Conservation (phyloP, 2,888 invertebrate genomes). For the Teinopalpus imperialis region DNA sequence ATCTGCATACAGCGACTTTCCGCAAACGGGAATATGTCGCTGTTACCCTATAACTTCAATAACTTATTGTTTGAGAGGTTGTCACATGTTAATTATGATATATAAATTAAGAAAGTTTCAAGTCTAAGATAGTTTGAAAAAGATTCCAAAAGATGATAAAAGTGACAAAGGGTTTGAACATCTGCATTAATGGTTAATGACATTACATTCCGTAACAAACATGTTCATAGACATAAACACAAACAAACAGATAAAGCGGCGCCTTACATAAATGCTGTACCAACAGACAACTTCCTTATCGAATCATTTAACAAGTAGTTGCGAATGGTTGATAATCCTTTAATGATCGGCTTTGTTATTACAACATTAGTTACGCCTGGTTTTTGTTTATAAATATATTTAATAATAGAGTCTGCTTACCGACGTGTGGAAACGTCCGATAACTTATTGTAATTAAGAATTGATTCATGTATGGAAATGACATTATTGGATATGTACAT, state of each 20-base stretch:
- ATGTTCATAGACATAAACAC: slow-evolving; percentile 26
- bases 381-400: slow-evolving; percentile 41
- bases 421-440: slow-evolving; percentile 48
- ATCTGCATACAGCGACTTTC: too few relatives aligned
- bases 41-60: too few relatives aligned
- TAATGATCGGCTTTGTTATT: slow-evolving; percentile 35
- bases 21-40: too few relatives aligned
- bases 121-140: too few relatives aligned
- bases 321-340: slow-evolving; percentile 31
- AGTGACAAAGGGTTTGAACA: too few relatives aligned
- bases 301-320: slow-evolving; percentile 30
- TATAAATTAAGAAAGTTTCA: too few relatives aligned
- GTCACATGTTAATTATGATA: too few relatives aligned
- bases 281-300: slow-evolving; percentile 41
- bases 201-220: neutral
- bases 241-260: slow-evolving; percentile 34
- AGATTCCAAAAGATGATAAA: too few relatives aligned
- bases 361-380: slow-evolving; percentile 34
- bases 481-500: neutral
- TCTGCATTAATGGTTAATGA: neutral
- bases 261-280: slow-evolving; percentile 39
- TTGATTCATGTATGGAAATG: slow-evolving; percentile 10
- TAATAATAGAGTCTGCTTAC: slow-evolving; percentile 44
- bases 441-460: slow-evolving; percentile 9
- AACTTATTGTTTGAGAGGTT: too few relatives aligned